Evolutionary conservation across 2,797 vertebrate species (phyloP), one percentile per base, ranked within the genome.

Genomic region (Cryptoblepharus egeriae): DNA sequence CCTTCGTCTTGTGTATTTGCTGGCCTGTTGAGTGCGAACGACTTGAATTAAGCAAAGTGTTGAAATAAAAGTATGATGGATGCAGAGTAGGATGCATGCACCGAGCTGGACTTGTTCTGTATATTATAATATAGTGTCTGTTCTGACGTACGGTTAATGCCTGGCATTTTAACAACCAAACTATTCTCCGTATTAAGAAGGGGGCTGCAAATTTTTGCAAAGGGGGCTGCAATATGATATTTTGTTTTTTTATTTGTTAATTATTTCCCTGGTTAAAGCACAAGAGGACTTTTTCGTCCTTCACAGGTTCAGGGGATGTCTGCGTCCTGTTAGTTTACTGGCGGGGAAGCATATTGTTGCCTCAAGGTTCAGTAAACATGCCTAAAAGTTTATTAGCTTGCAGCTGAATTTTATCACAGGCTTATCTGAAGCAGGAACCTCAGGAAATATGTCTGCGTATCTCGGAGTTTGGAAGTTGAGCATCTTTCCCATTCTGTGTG

Each of bases 401-500:
- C 0, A 0, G n/a, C 55, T 3, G 57, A 79, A 81, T 45, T 91
- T 92, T 60, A 83, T 28, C 0, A 0, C 55, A 0, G 4, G 18
- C 70, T 71, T 79, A 55, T 63, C 32, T 26, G 86, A 82, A 92
- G 77, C 55, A 45, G 13, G 65, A 70, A 1, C 0, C 72, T 0
- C 20, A 88, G 65, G 75, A 88, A 0, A 1, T 3, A 0, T 74
- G 91, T 90, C 80, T 75, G 79, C 73, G 35, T 64, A 32, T 88
- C 87, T 89, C 67, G 73, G 75, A 42, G 69, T 64, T 52, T 91
- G 79, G 83, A 85, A 91, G 73, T 12, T 0, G 67, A 80, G 58
- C 5, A 1, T 81, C 72, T 82, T n/a, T 55, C 9, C 6, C 1
- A 1, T 3, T 75, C 63, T 77, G 22, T 73, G 7, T 35, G 52